Evolutionary conservation across 2,888 invertebrate species (phyloP), one percentile per base, ranked within the genome.

Genomic region (Drosophila nigritarsus): DNA sequence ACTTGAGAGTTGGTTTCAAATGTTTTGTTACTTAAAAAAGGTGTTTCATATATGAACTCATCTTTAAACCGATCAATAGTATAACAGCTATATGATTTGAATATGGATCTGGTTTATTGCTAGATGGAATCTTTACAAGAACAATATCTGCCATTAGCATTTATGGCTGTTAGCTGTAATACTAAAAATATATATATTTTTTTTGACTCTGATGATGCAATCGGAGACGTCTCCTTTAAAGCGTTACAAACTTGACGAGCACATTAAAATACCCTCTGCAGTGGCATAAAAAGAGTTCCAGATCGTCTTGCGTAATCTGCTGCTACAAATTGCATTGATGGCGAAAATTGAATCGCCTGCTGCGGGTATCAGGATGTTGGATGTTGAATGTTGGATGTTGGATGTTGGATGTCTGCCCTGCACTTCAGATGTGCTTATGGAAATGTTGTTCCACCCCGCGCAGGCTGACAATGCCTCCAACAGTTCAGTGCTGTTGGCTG

Each of bases 301-400:
- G n/a, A 8, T 27, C 27, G 51, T 32, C 42, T 55, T 54, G 45
- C 59, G 51, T 65, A 75, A 63, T 79, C 70, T 77, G 58, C 45
- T 59, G 48, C 53, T 58, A 63, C 69, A 69, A 79, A 77, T 80
- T 77, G 73, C 80, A 78, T 63, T 76, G 73, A 30, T 48, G 63
- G 48, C 66, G 66, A 36, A 75, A 70, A 77, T 78, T 76, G 80
- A 76, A 78, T 69, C 59, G 50, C 24, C 61, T 45, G 59, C 56
- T n/a, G 30, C 27, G 27, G 49, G 55, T 65, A n/a, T 15, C 27
- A 11, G 40, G 20, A 34, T 34, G 34, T 5, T 42, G 40, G 20
- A 34, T 34, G 34, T 13, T 34, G 4, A 0, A 32, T 32, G 3
- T 30, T 30, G 30, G 0, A 15, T 24, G 24, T 36, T 42, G 6